Conservation (phyloP, 2,888 invertebrate species). For the Drosophila peninsularis region DNA sequence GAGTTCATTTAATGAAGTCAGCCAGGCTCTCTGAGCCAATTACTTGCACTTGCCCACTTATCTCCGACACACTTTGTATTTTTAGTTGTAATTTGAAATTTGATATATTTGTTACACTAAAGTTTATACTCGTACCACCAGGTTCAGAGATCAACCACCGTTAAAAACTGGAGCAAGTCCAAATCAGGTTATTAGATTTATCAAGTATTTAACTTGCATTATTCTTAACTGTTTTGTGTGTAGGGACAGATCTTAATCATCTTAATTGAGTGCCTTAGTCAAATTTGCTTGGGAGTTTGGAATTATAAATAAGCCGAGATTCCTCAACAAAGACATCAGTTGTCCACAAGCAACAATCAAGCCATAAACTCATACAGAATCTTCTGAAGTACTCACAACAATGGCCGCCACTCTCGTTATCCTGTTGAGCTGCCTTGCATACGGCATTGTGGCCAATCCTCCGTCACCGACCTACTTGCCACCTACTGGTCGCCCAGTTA, state of each 20-base stretch:
- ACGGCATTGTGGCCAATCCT: slow-evolving; percentile 5
- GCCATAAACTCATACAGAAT: background rate
- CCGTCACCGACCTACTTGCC: slow-evolving; percentile 3
- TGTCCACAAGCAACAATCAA: slow-evolving; percentile 8
- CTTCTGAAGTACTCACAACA: background rate
- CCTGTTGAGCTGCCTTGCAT: slow-evolving; percentile 14
- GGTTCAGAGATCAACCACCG: slow-evolving; percentile 6
- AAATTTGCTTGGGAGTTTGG: background rate
- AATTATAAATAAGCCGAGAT: slow-evolving; percentile 13
- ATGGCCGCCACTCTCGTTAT: slow-evolving; percentile 17
- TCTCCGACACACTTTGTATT: background rate
- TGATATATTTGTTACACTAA: background rate
- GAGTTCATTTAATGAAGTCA: background rate
- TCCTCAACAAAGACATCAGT: slow-evolving; percentile 16
- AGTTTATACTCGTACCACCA: background rate
- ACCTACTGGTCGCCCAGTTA: background rate
- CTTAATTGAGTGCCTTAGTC: background rate
- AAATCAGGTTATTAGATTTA: background rate
- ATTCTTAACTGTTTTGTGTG: background rate
- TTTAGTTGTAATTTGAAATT: background rate
- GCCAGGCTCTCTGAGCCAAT: background rate
- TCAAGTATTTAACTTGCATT: background rate
- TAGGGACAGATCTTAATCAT: background rate
- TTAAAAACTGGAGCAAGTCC: background rate
- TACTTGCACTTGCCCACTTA: slow-evolving; percentile 3